Base-by-base conservation (phyloP, 2,113 vertebrate species). In the Chloropsis hardwickii region DNA sequence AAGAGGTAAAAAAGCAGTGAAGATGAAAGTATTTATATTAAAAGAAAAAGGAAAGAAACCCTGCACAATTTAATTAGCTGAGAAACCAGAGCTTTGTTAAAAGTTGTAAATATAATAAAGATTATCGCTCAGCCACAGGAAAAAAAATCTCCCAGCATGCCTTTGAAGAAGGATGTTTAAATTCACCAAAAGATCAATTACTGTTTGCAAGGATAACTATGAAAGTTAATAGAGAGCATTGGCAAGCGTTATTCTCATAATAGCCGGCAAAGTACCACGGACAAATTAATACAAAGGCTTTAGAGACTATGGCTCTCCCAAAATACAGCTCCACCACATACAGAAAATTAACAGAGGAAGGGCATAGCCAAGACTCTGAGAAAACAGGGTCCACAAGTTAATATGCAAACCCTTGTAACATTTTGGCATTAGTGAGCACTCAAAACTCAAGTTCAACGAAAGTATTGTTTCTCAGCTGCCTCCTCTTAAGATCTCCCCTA, bases 101-200 rank as follows among this genome's bases (percentile, higher is more conserved):
- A 94, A 94, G 54, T 48, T 67, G 70, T 77, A 95, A 96, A 90
- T 94, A 92, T 39, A 94, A 94, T 65, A 90, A 88, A 91, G 54
- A 92, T 92, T 92, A 93, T 92, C 72, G 3, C 47, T 83, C 71
- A 62, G 47, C 12, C 44, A 83, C 42, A 84, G 67, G 56, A 84
- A 94, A 93, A 93, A 84, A 85, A 71, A 66, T 78, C n/a, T 93
- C 76, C 82, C 88, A 92, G 79, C 56, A 93, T 81, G 71, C 51
- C 47, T 83, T 51, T 90, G 70, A 95, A 90, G 62, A 85, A 92
- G 21, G 33, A 85, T 58, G 86, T 83, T 92, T 95, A 93, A 96
- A 96, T 94, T 94, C 53, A 97, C 40, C n/a, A 71, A 23, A 89
- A 88, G 77, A 96, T 94, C 88, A 89, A 58, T 95, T 96, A 90